Evolutionary conservation across 1,140 invertebrate genomes (phyloP), one percentile per base, ranked within the genome.

Genomic region (Penaeus indicus): DNA sequence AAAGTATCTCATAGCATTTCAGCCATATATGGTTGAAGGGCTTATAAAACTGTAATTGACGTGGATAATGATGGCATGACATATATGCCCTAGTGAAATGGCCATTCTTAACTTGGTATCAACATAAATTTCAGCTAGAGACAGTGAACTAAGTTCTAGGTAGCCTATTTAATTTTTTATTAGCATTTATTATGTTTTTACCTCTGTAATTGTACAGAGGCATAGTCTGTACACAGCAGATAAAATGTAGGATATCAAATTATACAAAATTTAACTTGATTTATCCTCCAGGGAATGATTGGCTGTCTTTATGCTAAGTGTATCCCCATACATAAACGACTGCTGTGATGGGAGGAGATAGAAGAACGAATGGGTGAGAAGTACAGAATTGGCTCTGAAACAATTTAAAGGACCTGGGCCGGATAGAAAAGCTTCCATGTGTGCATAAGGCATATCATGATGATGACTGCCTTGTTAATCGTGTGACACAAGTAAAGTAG

Each of bases 331-430:
- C 92, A 96, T 99, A 89, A 99, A 99, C 1, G 99, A 99, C 92
- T 99, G 99, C n/a, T 95, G 98, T 99, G 1, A 94, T 99, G 91
- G 99, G 95, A n/a, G n/a, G 99, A 99, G 94, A 94, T 99, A n/a
- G n/a, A n/a, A 91, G 99, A 99, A 93, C 99, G 99, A 93, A 94
- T 99, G 72, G 99, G 99, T 18, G 95, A 95, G 88, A 99, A 98
- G 92, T 99, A 99, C 93, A 96, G 97, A n/a, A 92, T 95, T 99
- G 80, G 99, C 99, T 10, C 94, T 99, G 90, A 96, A 92, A 99
- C 99, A 85, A 97, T 98, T 25, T n/a, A n/a, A 99, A 98, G 93
- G 99, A 99, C 94, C 95, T 97, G 1, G n/a, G n/a, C n/a, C 93
- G 98, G 67, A 99, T 99, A 94, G 96, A 99, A 93, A 95, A 97